Evolutionary conservation across 2,888 invertebrate species (phyloP), one percentile per base, ranked within the genome.

Genomic region (Abrostola tripartita): DNA sequence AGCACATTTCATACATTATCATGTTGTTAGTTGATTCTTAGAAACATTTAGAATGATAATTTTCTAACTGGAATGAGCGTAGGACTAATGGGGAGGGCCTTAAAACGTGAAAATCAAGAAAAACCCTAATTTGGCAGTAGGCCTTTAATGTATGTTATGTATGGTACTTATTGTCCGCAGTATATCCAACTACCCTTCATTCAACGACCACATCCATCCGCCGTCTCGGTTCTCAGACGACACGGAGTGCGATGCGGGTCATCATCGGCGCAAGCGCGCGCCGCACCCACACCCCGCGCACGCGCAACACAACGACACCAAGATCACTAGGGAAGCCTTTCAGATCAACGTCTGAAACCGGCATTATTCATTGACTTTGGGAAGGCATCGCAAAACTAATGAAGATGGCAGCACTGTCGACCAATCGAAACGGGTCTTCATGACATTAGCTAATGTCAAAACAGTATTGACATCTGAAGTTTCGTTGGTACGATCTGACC

Each of bases 141-240:
- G 44, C 44, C 44, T 4, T 24, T 5, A 24, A 47, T 47, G 9
- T 47, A 47, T 50, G 12, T 57, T 61, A 24, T 50, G 24, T 61
- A 12, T 50, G 37, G 35, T 49, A 12, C 11, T 24, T 14, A 65
- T 35, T 5, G 14, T 70, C 61, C 52, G 9, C 94, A 97, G 97
- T 95, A 97, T 97, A 95, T 97, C 97, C 81, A 97, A 97, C 92
- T 96, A 96, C 92, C 96, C 96, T 83, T 97, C 96, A 91, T 97
- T 97, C 95, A 97, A 96, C 95, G 97, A 97, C 86, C 96, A 97
- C 91, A 97, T 97, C 87, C 97, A 98, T 95, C 98, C 98, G 84
- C 98, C 98, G 85, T 96, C 97, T 85, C 96, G 98, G 76, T 98
- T 98, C 95, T 97, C 98, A 81, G 98, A 98, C 95, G 96, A 96